These are phyloP conservation scores for Choreutis nemorana DNA, from an alignment of 2,888 invertebrate species.

Conservation along the genomic window DNA sequence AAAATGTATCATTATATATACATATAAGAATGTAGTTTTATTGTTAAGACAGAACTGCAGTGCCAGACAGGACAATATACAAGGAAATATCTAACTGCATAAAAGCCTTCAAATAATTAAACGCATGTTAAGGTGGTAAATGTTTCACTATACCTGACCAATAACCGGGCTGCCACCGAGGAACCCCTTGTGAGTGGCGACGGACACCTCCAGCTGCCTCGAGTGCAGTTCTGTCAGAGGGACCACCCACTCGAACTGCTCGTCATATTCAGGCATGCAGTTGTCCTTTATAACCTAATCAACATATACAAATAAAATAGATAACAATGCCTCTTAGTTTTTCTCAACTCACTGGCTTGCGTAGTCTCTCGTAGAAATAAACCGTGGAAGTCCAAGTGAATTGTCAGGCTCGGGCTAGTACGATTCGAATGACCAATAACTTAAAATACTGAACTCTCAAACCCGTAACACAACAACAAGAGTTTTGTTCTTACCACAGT, in stretches of 20 bases:
- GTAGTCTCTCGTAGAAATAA: no score
- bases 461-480: no score
- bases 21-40: conserved; percentile 1
- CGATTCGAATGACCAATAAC: neutral
- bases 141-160: conserved; percentile 79
- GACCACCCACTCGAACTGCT: conserved; percentile 89
- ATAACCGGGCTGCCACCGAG: conserved; percentile 84
- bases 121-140: no score
- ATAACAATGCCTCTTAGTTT: neutral
- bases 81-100: no score
- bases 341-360: no score
- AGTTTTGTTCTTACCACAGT: conserved; percentile 73
- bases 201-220: conserved; percentile 83
- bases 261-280: conserved; percentile 91
- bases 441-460: no score
- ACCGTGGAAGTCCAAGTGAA: no score
- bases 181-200: conserved; percentile 88
- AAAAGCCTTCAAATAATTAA: no score
- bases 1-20: no score
- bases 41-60: no score
- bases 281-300: conserved; percentile 86
- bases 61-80: no score
- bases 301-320: conserved; percentile 3
- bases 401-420: neutral
- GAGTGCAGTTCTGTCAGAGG: conserved; percentile 81